Base-by-base conservation (phyloP, 1,140 invertebrate genomes). In the Drosophila dunni region DNA sequence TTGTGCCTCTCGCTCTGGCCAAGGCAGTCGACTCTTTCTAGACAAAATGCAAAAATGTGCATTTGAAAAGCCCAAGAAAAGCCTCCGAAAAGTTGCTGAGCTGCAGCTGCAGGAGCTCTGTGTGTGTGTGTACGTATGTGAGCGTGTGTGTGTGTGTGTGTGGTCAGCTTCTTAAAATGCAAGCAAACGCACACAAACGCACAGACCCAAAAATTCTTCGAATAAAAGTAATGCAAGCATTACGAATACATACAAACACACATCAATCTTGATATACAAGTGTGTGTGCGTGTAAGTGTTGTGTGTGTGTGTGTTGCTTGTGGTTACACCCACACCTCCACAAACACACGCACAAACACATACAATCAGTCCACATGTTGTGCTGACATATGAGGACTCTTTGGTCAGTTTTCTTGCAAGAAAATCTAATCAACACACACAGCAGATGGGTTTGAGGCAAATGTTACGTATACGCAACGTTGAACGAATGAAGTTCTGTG, bases 371-470 rank as follows among this genome's bases (percentile, higher is more conserved):
- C 33, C 56, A 8, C 53, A 46, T 53, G 42, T 36, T 9, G 9
- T 74, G 74, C 79, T 88, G 82, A 85, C 81, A 83, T 86, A 81
- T 78, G 79, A 67, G 56, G 67, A 88, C 83, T 88, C 82, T 85
- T 88, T 83, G 83, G 79, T 88, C 79, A 89, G 83, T 88, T 88
- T 89, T 89, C 83, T 88, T 88, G 79, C 84, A 88, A 88, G 83
- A 88, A 86, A 88, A 88, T 86, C 83, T 88, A 88, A 88, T 88
- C 83, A 88, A 83, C 83, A 88, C 71, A 86, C 75, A 76, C 56
- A 71, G 44, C 58, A 57, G 57, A 44, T 60, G 10, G 61, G n/a
- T 1, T 11, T 3, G 46, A 15, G 38, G 62, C 54, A 45, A 67
- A 62, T 42, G 83, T 88, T 86, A 88, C 82, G 82, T 86, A 86